These are phyloP conservation scores for Euura saliciscinereae DNA, from an alignment of 1,140 invertebrate species.

Conservation along the genomic window DNA sequence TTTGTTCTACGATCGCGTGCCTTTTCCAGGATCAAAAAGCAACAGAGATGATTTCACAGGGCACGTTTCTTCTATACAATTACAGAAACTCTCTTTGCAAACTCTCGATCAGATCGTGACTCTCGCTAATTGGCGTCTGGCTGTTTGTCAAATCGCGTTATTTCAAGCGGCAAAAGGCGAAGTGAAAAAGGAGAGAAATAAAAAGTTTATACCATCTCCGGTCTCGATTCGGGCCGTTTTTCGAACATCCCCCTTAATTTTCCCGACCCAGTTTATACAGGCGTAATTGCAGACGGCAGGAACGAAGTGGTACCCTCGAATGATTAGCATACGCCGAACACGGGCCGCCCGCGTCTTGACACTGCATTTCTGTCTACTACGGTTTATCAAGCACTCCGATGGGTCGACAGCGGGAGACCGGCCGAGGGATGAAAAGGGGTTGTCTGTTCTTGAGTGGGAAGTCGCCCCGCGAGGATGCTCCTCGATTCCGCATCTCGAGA, in stretches of 20 bases:
- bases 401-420: not conserved
- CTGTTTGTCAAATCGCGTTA: no score
- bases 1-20: not conserved
- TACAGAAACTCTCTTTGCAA: not conserved
- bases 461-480: not conserved
- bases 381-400: not conserved
- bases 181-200: no score
- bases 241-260: no score
- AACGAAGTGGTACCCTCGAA: not conserved
- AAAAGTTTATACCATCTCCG: no score
- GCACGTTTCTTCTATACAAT: constrained; percentile 5
- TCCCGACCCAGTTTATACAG: no score
- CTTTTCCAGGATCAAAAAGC: no score
- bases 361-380: not conserved
- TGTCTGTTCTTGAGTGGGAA: not conserved
- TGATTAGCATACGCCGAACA: not conserved
- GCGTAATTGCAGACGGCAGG: no score
- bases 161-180: no score
- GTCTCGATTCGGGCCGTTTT: no score
- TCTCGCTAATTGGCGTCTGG: not conserved
- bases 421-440: not conserved
- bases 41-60: not conserved
- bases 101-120: not conserved
- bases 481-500: constrained; percentile 31
- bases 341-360: not conserved